phyloP scores from a whole-genome alignment of 2,888 invertebrate species.

The Rhogogaster chlorosoma region DNA sequence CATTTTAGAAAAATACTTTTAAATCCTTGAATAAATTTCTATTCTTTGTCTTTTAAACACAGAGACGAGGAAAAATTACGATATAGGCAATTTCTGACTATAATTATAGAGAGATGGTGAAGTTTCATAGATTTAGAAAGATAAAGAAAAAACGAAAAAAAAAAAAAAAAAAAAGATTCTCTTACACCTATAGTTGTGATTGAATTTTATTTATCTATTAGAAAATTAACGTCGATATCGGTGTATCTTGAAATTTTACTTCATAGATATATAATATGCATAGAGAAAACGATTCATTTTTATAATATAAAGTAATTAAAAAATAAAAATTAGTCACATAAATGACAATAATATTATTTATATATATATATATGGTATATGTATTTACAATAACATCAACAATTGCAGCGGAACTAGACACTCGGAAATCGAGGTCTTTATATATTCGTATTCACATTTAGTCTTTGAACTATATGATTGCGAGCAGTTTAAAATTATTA shows the following conservation, averaged over 20 bases:
- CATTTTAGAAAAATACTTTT: constrained; percentile 19
- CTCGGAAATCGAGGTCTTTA: background rate
- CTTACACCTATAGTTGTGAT: background rate
- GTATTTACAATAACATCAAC: background rate
- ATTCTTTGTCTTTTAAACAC: background rate
- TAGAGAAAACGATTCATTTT: background rate
- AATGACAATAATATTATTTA: background rate
- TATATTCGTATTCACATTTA: background rate
- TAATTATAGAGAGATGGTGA: background rate
- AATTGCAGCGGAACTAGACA: background rate
- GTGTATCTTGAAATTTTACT: background rate
- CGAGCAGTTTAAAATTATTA: background rate
- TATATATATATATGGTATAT: background rate
- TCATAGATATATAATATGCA: background rate
- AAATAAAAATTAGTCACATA: background rate
- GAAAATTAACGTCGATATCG: background rate
- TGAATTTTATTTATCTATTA: background rate
- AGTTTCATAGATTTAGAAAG: background rate
- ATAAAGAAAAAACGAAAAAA: background rate
- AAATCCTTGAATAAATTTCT: background rate
- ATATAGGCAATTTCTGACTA: no score
- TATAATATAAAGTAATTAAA: background rate
- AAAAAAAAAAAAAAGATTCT: background rate
- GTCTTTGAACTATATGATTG: background rate
- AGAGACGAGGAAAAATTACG: background rate